Base-by-base conservation (phyloP, 2,113 vertebrate genomes). In the Epinephelus fuscoguttatus region DNA sequence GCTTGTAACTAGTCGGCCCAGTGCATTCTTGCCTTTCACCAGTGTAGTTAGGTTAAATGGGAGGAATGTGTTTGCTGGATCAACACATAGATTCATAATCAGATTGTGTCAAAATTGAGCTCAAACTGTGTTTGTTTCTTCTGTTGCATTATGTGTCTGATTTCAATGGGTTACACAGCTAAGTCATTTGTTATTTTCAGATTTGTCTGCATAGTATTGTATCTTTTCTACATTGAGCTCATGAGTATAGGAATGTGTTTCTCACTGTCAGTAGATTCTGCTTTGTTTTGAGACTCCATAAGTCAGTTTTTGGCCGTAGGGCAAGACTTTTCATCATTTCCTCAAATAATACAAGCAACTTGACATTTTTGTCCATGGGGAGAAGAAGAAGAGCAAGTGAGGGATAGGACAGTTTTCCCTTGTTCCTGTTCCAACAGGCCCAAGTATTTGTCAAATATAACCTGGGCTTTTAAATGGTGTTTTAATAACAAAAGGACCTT, bases 21-120 rank as follows among this genome's bases (percentile, higher is more conserved):
- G 37, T 55, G 72, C 86, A 88, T 93, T 91, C 88, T 90, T 91
- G 78, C 84, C 77, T 93, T 89, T 89, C 86, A 84, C 74, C 88
- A 25, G 47, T 66, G 37, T 55, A 69, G 70, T 69, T 71, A 4
- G 62, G 49, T 74, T 70, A 70, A 86, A 78, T 77, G 63, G 75
- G 66, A 81, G 64, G 68, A 84, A 63, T 81, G 80, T 73, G 55
- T 83, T 71, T 78, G 75, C 79, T 61, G 40, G 64, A 78, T 56
- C 55, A n/a, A 69, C 45, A 21, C 53, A 59, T 7, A n/a, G 9
- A 57, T 61, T 64, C 13, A 15, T 37, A 70, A 57, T 62, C 49
- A 37, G 57, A 55, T 33, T 53, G 17, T 37, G 17, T 37, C 52
- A 1, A 21, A 45, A 14, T 42, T 7, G 4, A 53, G 49, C 27